Evolutionary conservation across 2,113 vertebrate genomes (phyloP).

Genomic region (Datnioides undecimradiatus): DNA sequence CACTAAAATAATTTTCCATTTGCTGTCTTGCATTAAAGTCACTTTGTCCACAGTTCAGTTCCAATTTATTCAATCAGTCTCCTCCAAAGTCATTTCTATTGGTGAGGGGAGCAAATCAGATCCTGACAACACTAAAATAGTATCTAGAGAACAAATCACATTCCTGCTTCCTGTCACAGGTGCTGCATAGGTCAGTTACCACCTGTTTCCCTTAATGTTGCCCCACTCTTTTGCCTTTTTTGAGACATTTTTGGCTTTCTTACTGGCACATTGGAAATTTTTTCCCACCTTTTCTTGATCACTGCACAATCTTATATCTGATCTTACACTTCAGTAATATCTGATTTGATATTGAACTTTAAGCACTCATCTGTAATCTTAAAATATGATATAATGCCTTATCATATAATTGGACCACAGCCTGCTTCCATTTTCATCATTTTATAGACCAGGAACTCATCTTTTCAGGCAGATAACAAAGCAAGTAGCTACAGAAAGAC

Average conservation of each 20-base stretch:
- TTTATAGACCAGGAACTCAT: not conserved
- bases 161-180: not conserved
- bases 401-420: not conserved
- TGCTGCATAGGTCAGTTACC: not conserved
- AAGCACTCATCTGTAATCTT: conserved; percentile 18
- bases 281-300: not conserved
- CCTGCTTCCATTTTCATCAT: conserved; percentile 12
- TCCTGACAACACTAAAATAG: not conserved
- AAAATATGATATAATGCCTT: not conserved
- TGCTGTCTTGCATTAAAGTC: not conserved
- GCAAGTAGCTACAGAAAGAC: not conserved
- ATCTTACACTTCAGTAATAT: not conserved
- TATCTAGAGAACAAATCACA: not conserved
- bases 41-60: not conserved
- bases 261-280: not conserved
- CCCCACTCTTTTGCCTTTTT: not conserved
- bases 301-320: conserved; percentile 8
- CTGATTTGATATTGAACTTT: too few species aligned
- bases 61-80: not conserved
- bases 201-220: not conserved
- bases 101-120: not conserved
- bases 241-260: not conserved
- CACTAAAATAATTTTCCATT: not conserved
- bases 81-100: not conserved
- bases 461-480: conserved; percentile 8